Base-by-base conservation (phyloP, 2,797 vertebrate species). In the Choloepus didactylus region DNA sequence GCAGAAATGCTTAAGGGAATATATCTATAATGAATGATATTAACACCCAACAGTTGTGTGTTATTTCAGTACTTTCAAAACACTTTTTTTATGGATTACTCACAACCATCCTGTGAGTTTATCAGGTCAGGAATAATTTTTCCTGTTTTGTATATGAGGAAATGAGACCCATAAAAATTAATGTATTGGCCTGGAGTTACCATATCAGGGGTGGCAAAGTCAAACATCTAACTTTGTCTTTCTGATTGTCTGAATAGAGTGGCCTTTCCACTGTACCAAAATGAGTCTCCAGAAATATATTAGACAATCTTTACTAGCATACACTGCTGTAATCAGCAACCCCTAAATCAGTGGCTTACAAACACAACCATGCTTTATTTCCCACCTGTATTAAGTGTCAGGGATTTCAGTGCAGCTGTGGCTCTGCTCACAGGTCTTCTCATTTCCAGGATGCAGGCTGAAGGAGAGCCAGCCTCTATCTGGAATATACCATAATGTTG, bases 41-140 rank as follows among this genome's bases (percentile, higher is more conserved):
- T 92, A 95, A 79, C 16, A 51, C 46, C 31, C 54, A 89, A 87
- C 1, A 27, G 15, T 62, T 44, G 6, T 93, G 27, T 67, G 49
- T 70, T 93, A 94, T 82, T 86, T 94, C 51, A 79, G 31, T 84
- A 87, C 60, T 80, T 88, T 59, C 35, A 86, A 91, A 92, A 91
- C 49, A 83, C 44, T 82, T 41, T 86, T 95, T 87, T 29, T 19
- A 75, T 93, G 82, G 31, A 62, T 69, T 91, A 66, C 70, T 91
- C 46, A 94, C 49, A 85, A 70, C 64, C 62, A 93, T n/a, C 9
- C 11, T 84, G 19, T 60, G 83, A 81, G 21, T 87, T 83, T 89
- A 69, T 91, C 66, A 69, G 49, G 12, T 94, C 73, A 84, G 31
- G 14, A 89, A 54, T 85, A 64, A 31, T 35, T 27, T 89, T 82